phyloP scores from a whole-genome alignment of 2,113 vertebrate species.

The Peromyscus maniculatus region DNA sequence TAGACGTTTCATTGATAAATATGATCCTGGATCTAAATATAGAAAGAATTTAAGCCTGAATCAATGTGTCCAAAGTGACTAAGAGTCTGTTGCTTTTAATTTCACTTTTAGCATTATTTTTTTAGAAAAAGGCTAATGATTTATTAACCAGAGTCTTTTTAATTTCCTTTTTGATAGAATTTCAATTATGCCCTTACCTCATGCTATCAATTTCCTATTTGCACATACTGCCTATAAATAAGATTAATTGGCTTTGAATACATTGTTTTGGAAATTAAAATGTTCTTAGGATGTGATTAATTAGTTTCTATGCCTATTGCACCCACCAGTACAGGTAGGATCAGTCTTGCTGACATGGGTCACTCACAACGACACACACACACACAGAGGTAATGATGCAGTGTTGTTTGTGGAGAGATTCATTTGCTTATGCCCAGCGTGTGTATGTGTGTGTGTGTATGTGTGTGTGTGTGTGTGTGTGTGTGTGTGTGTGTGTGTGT shows the following conservation, averaged over 20 bases:
- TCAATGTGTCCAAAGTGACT: neutral
- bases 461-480: neutral
- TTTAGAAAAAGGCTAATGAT: neutral
- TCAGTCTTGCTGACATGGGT: neutral
- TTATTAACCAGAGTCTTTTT: neutral
- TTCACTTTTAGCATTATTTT: neutral
- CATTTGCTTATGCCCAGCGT: neutral
- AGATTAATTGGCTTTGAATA: neutral
- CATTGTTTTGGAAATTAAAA: neutral
- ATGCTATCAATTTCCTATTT: neutral
- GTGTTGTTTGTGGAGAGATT: neutral
- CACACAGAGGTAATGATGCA: accelerated
- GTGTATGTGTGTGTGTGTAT: neutral
- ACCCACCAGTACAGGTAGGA: neutral
- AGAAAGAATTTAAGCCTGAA: neutral
- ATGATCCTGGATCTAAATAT: neutral
- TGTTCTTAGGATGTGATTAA: neutral
- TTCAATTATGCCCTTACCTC: neutral
- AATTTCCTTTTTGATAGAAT: neutral
- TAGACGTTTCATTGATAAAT: neutral
- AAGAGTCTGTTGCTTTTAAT: neutral
- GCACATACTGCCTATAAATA: neutral
- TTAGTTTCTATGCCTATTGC: neutral
- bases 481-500: neutral
- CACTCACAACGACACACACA: neutral